Base-by-base conservation (phyloP, 2,888 invertebrate genomes). In the Micoletzkya japonica region DNA sequence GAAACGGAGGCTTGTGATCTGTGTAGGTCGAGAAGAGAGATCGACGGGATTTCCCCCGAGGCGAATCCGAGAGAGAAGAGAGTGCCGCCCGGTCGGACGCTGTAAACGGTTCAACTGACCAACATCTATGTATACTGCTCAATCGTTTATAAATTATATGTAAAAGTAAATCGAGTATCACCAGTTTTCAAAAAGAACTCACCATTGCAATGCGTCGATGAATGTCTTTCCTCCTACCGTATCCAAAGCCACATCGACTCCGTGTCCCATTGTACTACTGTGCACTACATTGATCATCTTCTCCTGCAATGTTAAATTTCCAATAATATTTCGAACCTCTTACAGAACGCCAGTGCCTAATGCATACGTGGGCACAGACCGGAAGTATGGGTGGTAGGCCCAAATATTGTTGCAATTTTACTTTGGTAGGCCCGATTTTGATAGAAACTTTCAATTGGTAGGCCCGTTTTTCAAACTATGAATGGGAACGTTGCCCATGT, bases 181-280 rank as follows among this genome's bases (percentile, higher is more conserved):
- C 7, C 30, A 30, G 24, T 17, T n/a, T n/a, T n/a, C n/a, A n/a
- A n/a, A n/a, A n/a, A n/a, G 36, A 1, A 7, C 3, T 2, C 86
- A 91, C 91, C 90, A 90, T 80, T 88, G 87, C 26, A 90, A 84
- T 39, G 90, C 87, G 70, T 88, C 87, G 73, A 89, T 88, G 73
- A 91, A 89, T 74, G 89, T 86, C 66, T 90, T 87, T 28, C 90
- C 90, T 44, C 90, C 90, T 26, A 90, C 89, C 24, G 90, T 90
- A 83, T 91, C 90, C 81, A 91, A 90, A 14, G 91, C 88, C n/a
- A 90, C 86, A 81, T 89, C 87, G 0, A 90, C 90, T n/a, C 90
- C 90, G 81, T 89, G 87, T 17, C 89, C 89, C 1, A 88, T 87
- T 0, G 90, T 90, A 44, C 89, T 86, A 72, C 89, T 88, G 70